Percentiles rank a stretch among this genome's conserved stretches.
phyloP scores from a whole-genome alignment of 2,113 vertebrate genomes.

The Platysteira castanea region DNA sequence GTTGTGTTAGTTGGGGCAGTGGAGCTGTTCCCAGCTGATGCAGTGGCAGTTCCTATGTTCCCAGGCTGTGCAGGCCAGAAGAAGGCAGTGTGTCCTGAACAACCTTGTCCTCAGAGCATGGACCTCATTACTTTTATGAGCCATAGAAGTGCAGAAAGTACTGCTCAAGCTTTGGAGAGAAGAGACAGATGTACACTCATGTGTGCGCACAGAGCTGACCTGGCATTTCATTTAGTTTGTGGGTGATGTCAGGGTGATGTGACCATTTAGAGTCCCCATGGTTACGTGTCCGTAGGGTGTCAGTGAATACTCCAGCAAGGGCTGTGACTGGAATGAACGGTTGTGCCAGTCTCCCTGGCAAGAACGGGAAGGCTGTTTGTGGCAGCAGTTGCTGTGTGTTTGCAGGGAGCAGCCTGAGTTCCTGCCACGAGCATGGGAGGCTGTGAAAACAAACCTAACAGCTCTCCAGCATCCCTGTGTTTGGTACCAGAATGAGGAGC shows the following conservation, averaged over 20 bases:
- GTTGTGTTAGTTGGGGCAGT: not conserved
- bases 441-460: not conserved
- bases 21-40: accelerated
- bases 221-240: not conserved
- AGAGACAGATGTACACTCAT: not conserved
- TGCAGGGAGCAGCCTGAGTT: not conserved
- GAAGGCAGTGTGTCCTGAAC: not conserved
- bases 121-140: not conserved
- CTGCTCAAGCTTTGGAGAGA: not conserved
- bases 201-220: not conserved
- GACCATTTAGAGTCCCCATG: not conserved
- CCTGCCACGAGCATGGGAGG: not conserved
- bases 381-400: not conserved
- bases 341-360: not conserved
- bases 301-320: not conserved
- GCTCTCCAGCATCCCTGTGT: accelerated
- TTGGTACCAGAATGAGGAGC: not conserved
- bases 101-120: not conserved
- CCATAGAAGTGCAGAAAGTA: not conserved
- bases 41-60: not conserved
- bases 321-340: not conserved
- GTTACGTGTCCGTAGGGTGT: not conserved
- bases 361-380: not conserved
- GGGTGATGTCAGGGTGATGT: not conserved
- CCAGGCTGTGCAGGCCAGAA: not conserved